A percentile compares a stretch with the other conserved stretches of the same genome.
Evolutionary conservation across 2,888 invertebrate genomes (phyloP).

Genomic region (Thereva nobilitata): DNA sequence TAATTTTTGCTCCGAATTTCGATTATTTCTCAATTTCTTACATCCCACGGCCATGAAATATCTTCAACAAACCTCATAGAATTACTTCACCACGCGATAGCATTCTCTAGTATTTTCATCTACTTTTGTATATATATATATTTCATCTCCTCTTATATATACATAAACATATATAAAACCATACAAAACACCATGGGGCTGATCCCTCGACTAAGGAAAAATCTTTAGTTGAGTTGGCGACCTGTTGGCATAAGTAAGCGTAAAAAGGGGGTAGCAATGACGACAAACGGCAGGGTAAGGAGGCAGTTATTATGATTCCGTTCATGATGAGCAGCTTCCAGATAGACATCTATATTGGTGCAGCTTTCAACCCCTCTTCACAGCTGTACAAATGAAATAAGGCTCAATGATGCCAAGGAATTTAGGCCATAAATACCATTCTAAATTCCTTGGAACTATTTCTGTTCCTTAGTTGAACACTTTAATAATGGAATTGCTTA

Average conservation of each 20-base stretch:
- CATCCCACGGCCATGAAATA: neutral
- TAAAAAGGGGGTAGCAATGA: neutral
- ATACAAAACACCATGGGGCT: too few species aligned
- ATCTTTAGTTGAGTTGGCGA: constrained; percentile 19
- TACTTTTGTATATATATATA: too few species aligned
- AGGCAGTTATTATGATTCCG: constrained; percentile 31
- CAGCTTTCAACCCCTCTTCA: constrained; percentile 12
- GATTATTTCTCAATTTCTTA: constrained; percentile 29
- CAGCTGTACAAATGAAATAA: constrained; percentile 22
- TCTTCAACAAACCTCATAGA: too few species aligned
- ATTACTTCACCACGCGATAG: too few species aligned
- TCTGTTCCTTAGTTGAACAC: constrained; percentile 15
- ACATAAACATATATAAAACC: too few species aligned
- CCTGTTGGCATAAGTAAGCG: constrained; percentile 8
- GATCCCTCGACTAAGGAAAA: too few species aligned
- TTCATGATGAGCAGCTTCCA: constrained; percentile 31
- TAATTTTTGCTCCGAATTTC: constrained; percentile 35
- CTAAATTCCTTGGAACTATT: constrained; percentile 38
- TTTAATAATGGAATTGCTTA: too few species aligned
- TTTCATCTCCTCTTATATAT: too few species aligned
- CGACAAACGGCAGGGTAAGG: neutral
- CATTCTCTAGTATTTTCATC: too few species aligned
- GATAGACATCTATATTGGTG: constrained; percentile 31
- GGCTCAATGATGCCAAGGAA: constrained; percentile 32
- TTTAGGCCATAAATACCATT: constrained; percentile 43